Evolutionary conservation across 2,113 vertebrate genomes (phyloP), one percentile per base, ranked within the genome.

Genomic region (Excalfactoria chinensis): DNA sequence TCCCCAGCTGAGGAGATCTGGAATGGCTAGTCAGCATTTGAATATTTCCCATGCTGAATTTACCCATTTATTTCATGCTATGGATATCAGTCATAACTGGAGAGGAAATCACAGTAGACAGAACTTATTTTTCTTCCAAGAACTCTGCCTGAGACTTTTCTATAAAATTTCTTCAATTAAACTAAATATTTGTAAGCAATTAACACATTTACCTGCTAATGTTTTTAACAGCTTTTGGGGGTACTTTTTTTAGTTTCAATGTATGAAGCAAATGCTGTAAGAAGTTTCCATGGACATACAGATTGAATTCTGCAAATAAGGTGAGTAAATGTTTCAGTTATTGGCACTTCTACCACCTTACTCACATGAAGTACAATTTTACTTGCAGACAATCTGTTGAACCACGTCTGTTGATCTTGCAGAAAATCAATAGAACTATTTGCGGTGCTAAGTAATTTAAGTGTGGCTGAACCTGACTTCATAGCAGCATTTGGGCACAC

Each of bases 371-470:
- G 67, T 35, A 87, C 86, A 84, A 69, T 96, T 96, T 90, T 84
- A 59, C 71, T 95, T 89, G 84, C 90, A 90, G 80, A 89, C 86
- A 94, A 90, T 92, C 90, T 95, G 84, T 85, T 89, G 90, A 92
- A 89, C 67, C 80, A 69, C 7, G 2, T 82, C 84, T 89, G 81
- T 73, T 95, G 95, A 89, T 96, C 64, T 77, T 94, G 69, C 85
- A 85, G 88, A 89, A 95, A 95, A 95, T 88, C 94, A 88, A 83
- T 93, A 85, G 51, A 93, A 87, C 56, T 92, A 73, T 85, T 96
- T 92, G 89, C 1, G 20, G 64, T 89, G 68, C 75, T 91, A 88
- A 87, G 87, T 89, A 93, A 93, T 95, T 87, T 86, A 48, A 95
- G 69, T 77, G 72, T 80, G 82, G 89, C 82, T 89, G 87, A 92